Percentiles rank a stretch among this genome's conserved stretches.
These are phyloP conservation scores for Neuroterus valhalla DNA, from an alignment of 1,140 invertebrate genomes.

Conservation along the genomic window DNA sequence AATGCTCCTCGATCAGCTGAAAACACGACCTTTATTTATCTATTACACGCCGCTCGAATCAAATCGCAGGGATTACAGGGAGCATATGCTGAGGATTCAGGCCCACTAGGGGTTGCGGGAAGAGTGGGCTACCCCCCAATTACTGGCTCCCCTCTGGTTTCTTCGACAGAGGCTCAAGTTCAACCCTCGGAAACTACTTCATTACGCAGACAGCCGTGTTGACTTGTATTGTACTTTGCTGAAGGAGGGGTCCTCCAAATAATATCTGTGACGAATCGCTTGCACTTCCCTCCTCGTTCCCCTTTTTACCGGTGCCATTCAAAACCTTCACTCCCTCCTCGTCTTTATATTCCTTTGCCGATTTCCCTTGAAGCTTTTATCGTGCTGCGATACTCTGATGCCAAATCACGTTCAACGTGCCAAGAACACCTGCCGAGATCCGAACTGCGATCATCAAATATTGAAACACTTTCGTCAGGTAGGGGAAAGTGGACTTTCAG, in stretches of 20 bases:
- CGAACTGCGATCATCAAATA: conserved; percentile 7
- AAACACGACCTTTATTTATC: conserved; percentile 72
- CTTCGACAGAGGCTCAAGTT: conserved; percentile 48
- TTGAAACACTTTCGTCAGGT: conserved; percentile 21
- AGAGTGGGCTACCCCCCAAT: conserved; percentile 73
- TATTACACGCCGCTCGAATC: conserved; percentile 68
- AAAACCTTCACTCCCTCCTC: conserved; percentile 49
- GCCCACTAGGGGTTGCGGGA: conserved; percentile 63
- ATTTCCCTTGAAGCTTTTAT: conserved; percentile 20
- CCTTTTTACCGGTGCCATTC: conserved; percentile 45
- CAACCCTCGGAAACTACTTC: conserved; percentile 73
- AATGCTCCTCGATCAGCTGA: conserved; percentile 55
- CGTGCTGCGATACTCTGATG: conserved; percentile 12
- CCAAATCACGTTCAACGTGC: conserved; percentile 22
- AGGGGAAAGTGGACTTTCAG: not conserved
- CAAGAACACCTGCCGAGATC: conserved; percentile 15
- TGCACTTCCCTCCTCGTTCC: conserved; percentile 51
- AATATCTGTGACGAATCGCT: conserved; percentile 76
- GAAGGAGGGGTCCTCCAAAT: conserved; percentile 68
- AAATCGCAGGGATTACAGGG: conserved; percentile 67
- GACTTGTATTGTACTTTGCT: conserved; percentile 73
- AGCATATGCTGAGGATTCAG: conserved; percentile 72
- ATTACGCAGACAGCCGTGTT: conserved; percentile 76
- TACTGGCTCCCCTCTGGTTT: conserved; percentile 65
- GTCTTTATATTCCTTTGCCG: conserved; percentile 49